Evolutionary conservation across 2,113 vertebrate genomes (phyloP).

Genomic region (Alaudala cheleensis): DNA sequence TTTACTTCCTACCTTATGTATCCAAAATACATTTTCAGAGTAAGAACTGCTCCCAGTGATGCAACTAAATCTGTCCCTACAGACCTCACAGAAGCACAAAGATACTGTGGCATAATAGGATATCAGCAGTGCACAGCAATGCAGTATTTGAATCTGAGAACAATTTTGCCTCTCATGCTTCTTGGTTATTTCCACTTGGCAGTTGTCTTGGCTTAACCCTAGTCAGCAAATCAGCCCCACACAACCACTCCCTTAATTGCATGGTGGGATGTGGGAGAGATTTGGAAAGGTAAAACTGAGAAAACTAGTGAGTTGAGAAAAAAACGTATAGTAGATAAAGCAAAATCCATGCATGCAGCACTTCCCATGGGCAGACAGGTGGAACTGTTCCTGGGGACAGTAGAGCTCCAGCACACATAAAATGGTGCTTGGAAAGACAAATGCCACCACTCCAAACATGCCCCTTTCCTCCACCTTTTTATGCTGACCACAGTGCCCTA

Average conservation of each 20-base stretch:
- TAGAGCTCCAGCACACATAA: accelerated
- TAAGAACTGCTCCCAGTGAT: not conserved
- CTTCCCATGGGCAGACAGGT: not conserved
- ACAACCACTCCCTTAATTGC: not conserved
- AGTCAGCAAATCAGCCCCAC: not conserved
- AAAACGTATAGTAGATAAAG: not conserved
- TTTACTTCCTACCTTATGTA: not conserved
- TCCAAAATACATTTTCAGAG: not conserved
- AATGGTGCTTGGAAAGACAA: not conserved
- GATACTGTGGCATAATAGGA: not conserved
- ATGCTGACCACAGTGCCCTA: accelerated
- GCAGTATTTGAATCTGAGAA: not conserved
- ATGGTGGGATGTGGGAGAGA: accelerated
- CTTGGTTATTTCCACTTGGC: not conserved
- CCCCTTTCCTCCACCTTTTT: not conserved
- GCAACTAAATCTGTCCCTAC: not conserved
- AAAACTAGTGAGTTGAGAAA: accelerated
- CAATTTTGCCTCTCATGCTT: not conserved
- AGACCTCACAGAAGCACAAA: not conserved
- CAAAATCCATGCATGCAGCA: not conserved
- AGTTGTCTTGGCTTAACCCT: not conserved
- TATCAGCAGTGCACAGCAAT: not conserved
- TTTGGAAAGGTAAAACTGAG: not conserved
- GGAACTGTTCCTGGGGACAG: not conserved
- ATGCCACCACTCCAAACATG: accelerated